Evolutionary conservation across 2,888 invertebrate genomes (phyloP), one percentile per base, ranked within the genome.

Genomic region (Drosophila fungiperda): DNA sequence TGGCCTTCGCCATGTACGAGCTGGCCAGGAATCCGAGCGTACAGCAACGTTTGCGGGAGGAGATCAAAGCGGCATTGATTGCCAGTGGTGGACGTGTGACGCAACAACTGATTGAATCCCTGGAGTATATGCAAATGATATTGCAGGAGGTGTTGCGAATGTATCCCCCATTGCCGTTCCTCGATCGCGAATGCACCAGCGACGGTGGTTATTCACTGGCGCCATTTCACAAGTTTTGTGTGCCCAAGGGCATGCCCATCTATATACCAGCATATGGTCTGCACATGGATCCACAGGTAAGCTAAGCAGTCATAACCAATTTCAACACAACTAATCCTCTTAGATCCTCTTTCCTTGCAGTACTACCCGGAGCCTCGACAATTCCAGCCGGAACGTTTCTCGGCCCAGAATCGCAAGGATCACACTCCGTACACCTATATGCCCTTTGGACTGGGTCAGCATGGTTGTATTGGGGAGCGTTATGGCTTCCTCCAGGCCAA

Each of bases 121-220:
- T 94, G 92, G 86, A 91, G 35, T 94, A 94, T 75, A 83, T 94
- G 78, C 93, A 94, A 65, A 93, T 93, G 93, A 92, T 88, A 26
- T 78, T 90, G 23, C 77, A 78, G 40, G 93, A 93, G 73, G 90
- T 90, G 12, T 71, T 93, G 40, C 89, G 93, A 2, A 73, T 93
- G 58, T 93, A 93, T 82, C 93, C 93, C 0, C 87, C 92, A 0
- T 53, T 93, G 8, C 92, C 93, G 3, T 92, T 93, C 67, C 68
- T 93, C 35, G 93, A 93, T 75, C 87, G 93, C 17, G 82, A 90
- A 42, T 93, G 93, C 61, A 91, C 91, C 8, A 68, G 83, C 11
- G 76, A 81, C 4, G 59, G 72, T 1, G 82, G 73, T 0, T 92
- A 91, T 45, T 84, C 91, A 0, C 58, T 93, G 32, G 71, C 82